Evolutionary conservation across 2,888 invertebrate species (phyloP), one percentile per base, ranked within the genome.

Genomic region (Xestia rhomboidea): DNA sequence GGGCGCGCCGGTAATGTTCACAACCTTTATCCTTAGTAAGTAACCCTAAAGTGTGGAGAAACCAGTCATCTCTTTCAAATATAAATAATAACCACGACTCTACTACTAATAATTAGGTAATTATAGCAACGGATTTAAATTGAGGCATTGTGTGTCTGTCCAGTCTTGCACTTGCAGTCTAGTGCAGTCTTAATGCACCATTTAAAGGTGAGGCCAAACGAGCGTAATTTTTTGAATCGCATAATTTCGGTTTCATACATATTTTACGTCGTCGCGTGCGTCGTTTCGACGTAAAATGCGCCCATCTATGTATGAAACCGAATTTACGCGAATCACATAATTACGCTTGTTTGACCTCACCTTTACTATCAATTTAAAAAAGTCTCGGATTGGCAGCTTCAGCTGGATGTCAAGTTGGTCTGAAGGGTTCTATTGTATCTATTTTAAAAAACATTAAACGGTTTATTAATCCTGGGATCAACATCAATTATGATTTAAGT

Each of bases 1-100:
- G 97, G 79, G 94, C 94, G 0, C 96, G 97, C 84, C 93, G 96
- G 97, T 96, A 81, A 51, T 66, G 34, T 49, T 54, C 44, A 51
- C 5, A 67, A 13, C 0, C 15, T 30, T 77, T 38, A 4, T 27
- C 41, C 24, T 15, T 49, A 49, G 11, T 38, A 2, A n/a, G n/a
- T n/a, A n/a, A n/a, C n/a, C n/a, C n/a, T n/a, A n/a, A 27, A 34
- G 15, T 54, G 21, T 21, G 0, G 10, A 51, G 6, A 51, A 72
- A 72, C 13, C 13, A 51, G 24, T n/a, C 30, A n/a, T n/a, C 7
- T 54, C 11, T 38, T 15, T 8, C 24, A 24, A 41, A 72, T 46
- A 10, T n/a, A 72, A 72, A 34, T 21, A 68, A n/a, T 34, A 30
- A 8, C 8, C 24, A 15, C 10, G 38, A 24, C 41, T 70, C 0